phyloP scores from a whole-genome alignment of 2,113 vertebrate genomes.

The Laticauda laticaudata region DNA sequence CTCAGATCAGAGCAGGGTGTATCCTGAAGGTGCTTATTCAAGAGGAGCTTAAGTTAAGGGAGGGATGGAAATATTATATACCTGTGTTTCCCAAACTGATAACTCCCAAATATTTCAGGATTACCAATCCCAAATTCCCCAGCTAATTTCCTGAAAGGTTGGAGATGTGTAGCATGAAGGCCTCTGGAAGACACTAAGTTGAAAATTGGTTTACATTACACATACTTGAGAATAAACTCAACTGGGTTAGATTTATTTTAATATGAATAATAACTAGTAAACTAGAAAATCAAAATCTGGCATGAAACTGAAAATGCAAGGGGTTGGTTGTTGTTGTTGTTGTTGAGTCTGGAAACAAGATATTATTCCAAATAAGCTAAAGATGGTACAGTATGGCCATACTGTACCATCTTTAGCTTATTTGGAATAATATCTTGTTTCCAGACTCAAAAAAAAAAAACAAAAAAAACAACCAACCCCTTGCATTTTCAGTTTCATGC shows the following conservation, averaged over 20 bases:
- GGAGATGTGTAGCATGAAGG: neutral
- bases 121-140: neutral
- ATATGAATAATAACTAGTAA: neutral
- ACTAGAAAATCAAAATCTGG: neutral
- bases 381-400: neutral
- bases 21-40: neutral
- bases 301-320: neutral
- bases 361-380: neutral
- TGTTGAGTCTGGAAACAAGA: neutral
- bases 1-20: neutral
- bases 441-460: too few relatives aligned
- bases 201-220: neutral
- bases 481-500: too few relatives aligned
- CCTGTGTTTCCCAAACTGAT: neutral
- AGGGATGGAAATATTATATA: neutral
- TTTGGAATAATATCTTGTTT: too few relatives aligned
- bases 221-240: neutral
- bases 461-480: too few relatives aligned
- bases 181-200: neutral
- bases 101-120: neutral
- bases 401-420: too few relatives aligned
- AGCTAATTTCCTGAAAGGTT: neutral
- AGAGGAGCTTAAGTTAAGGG: neutral
- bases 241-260: neutral
- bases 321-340: neutral